Base-by-base conservation (phyloP, 92 coral and sea anemone species). In the Diadumene lineata region DNA sequence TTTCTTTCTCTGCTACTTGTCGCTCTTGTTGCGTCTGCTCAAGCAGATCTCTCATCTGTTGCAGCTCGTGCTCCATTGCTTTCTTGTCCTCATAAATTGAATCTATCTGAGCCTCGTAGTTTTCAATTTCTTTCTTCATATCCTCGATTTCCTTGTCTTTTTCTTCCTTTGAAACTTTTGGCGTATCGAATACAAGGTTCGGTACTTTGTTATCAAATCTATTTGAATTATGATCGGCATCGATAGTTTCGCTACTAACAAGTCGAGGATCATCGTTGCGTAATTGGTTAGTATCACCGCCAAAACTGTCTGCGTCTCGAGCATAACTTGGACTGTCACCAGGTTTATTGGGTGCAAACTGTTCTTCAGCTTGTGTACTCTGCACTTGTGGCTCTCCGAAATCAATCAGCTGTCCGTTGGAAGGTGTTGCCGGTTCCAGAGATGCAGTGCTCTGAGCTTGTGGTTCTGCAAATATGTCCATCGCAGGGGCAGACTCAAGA, bases 61-160 rank as follows among this genome's bases (percentile, higher is more conserved):
- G 48, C 31, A 78, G 15, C 66, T 78, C 82, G 15, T 23, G 69
- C 22, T 32, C 75, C 33, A 85, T 70, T 16, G 69, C 85, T 30
- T 75, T 33, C 4, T 85, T 81, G 6, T 79, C 78, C 1, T 60
- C 81, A 38, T 50, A 66, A 23, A 73, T 32, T 26, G 76, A 50
- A 30, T 69, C 70, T 29, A 75, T 34, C 72, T 70, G 74, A 26
- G 61, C 34, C 77, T 81, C 80, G 61, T 66, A 81, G 18, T n/a
- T 64, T 74, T 43, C 33, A 19, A 74, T 64, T 17, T 64, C 62
- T 21, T 28, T 23, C 33, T 74, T 74, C 70, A 62, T 25, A 10
- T 58, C 17, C 17, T 73, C 53, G 3, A 31, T 32, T 44, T 73
- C 69, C 44, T 73, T 44, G 18, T 7, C 50, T 3, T 16, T 70